Percentiles rank a stretch among this genome's conserved stretches.
Evolutionary conservation across 2,888 invertebrate genomes (phyloP).

Genomic region (Xiphydria camelus): DNA sequence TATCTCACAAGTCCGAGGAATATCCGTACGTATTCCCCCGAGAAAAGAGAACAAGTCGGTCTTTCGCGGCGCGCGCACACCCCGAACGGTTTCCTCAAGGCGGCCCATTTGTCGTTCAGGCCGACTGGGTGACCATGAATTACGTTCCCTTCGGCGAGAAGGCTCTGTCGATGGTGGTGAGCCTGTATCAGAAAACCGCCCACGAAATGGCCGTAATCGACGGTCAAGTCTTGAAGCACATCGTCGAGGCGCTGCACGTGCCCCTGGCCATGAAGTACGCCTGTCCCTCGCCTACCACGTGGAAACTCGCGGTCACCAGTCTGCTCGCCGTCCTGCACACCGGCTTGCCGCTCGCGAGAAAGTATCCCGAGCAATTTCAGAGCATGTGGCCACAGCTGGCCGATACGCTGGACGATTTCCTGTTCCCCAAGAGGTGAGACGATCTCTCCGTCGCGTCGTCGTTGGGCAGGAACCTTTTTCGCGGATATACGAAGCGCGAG

Average conservation of each 20-base stretch:
- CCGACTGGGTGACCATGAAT: slow-evolving; percentile 79
- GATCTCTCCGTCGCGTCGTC: too few species aligned
- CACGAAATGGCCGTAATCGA: slow-evolving; percentile 72
- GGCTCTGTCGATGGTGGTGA: slow-evolving; percentile 73
- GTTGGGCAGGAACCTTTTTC: too few species aligned
- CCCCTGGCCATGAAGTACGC: slow-evolving; percentile 80
- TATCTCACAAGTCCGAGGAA: slow-evolving; percentile 54
- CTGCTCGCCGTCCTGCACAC: slow-evolving; percentile 77
- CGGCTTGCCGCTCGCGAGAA: slow-evolving; percentile 85
- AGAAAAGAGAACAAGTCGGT: too few species aligned
- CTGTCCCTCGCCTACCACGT: slow-evolving; percentile 78
- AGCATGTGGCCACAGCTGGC: slow-evolving; percentile 88
- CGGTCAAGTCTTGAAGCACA: slow-evolving; percentile 72
- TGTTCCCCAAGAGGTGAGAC: slow-evolving; percentile 88
- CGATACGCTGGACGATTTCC: slow-evolving; percentile 83
- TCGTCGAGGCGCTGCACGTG: slow-evolving; percentile 70
- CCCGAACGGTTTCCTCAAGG: too few species aligned
- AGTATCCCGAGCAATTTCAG: slow-evolving; percentile 72
- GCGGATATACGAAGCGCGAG: too few species aligned
- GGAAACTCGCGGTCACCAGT: slow-evolving; percentile 80
- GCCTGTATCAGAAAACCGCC: slow-evolving; percentile 75
- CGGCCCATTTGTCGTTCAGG: slow-evolving; percentile 54
- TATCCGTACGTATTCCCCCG: slow-evolving; percentile 41
- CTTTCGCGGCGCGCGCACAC: too few species aligned
- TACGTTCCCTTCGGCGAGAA: slow-evolving; percentile 87